Evolutionary conservation across 2,888 invertebrate genomes (phyloP), one percentile per base, ranked within the genome.

Genomic region (Orchestes rusci): DNA sequence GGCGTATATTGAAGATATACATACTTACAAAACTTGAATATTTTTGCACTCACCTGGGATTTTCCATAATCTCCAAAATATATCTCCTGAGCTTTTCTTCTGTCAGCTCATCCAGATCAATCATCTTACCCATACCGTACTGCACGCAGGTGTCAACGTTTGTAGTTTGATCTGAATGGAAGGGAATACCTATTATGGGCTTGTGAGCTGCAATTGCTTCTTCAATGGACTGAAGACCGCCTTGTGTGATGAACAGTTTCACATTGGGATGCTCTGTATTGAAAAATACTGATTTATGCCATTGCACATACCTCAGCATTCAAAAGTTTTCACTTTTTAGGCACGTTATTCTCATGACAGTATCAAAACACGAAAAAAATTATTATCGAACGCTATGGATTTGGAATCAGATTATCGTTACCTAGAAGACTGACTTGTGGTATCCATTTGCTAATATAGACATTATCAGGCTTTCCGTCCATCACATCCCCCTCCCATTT

Each of bases 81-180:
- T 50, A 39, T 20, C 44, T 47, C 28, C 51, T 52, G 3, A 57
- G 40, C 5, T n/a, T 36, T 10, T 53, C 52, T 17, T 41, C 51
- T 4, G 49, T 52, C 3, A 56, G 27, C 3, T 49, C 50, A 10
- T 53, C 50, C 31, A 54, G 23, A 29, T 56, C 52, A 1, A 55
- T n/a, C 43, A 49, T 48, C 18, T 49, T 51, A 13, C 55, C 58
- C 38, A 54, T 50, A 20, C 56, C 56, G 44, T 53, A 52, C 20
- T 48, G 43, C 5, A 48, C 56, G 33, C 51, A 51, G 3, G 53
- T 49, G 20, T 56, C 56, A 7, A 63, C 64, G 50, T 71, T 69
- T 13, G 56, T 60, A 55, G 62, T 64, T 48, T 71, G 70, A 48
- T 72, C 71, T 0, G 60, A 66, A 7, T 67, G 48, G 31, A 63